Conservation (phyloP, 1,140 invertebrate species). For the Mamestra configurata region DNA sequence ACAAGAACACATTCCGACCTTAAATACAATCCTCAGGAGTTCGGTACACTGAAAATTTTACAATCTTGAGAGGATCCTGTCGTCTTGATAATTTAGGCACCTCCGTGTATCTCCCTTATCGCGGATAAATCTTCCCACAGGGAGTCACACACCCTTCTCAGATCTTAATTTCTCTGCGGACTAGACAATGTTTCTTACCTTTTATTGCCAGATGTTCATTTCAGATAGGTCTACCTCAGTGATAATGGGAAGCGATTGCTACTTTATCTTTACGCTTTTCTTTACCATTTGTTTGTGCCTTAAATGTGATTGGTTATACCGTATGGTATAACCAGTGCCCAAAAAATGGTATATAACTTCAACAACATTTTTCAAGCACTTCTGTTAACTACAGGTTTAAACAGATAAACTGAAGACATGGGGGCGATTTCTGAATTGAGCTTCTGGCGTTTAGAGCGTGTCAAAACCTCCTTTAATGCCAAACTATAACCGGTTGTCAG, state of each 20-base stretch:
- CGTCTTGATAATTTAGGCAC: not conserved
- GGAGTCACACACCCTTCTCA: slow-evolving; percentile 11
- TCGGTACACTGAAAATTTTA: slow-evolving; percentile 7
- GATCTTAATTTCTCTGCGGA: slow-evolving; percentile 44
- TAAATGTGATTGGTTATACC: too few species aligned
- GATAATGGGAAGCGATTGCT: not conserved
- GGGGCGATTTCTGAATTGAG: too few species aligned
- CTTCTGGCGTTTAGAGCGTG: too few species aligned
- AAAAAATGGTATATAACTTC: too few species aligned
- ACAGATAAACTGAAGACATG: too few species aligned
- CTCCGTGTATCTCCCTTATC: slow-evolving; percentile 6
- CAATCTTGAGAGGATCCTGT: not conserved
- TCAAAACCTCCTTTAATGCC: too few species aligned
- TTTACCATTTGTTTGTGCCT: not conserved
- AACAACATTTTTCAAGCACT: too few species aligned
- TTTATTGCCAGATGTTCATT: slow-evolving; percentile 31
- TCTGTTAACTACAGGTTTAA: too few species aligned
- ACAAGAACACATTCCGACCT: not conserved
- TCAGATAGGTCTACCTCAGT: slow-evolving; percentile 11
- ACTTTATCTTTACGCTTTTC: not conserved
- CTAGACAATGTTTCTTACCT: slow-evolving; percentile 3
- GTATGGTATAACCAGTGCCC: too few species aligned
- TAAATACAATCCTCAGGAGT: slow-evolving; percentile 7
- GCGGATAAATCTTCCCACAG: not conserved
- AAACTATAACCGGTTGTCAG: too few species aligned